Evolutionary conservation across 2,888 invertebrate genomes (phyloP).

Genomic region (Plebejus anna): DNA sequence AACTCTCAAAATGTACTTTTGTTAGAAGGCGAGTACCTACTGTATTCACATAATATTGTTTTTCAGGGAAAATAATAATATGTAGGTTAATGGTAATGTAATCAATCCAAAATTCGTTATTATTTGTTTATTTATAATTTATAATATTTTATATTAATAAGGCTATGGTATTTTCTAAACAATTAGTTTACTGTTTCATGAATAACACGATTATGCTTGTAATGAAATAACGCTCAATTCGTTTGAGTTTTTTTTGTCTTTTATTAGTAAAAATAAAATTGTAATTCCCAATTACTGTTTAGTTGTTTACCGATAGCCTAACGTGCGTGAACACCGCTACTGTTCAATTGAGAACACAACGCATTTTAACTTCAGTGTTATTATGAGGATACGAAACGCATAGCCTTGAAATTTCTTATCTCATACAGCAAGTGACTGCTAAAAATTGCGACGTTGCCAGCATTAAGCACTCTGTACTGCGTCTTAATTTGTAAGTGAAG

Average conservation of each 20-base stretch:
- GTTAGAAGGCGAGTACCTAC: not conserved
- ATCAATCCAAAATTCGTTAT: too few relatives aligned
- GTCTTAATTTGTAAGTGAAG: constrained; percentile 63
- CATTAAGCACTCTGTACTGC: constrained; percentile 63
- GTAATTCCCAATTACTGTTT: not conserved
- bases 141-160: too few relatives aligned
- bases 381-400: constrained; percentile 57
- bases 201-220: too few relatives aligned
- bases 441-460: constrained; percentile 71
- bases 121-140: too few relatives aligned
- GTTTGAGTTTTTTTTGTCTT: too few relatives aligned
- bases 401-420: constrained; percentile 78
- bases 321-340: not conserved
- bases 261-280: too few relatives aligned
- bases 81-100: too few relatives aligned
- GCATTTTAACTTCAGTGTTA: constrained; percentile 55
- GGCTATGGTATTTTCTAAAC: too few relatives aligned
- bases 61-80: too few relatives aligned
- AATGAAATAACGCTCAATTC: too few relatives aligned
- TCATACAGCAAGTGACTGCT: constrained; percentile 58
- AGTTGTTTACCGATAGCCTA: not conserved
- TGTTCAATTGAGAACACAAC: constrained; percentile 28
- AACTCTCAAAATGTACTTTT: not conserved
- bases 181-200: too few relatives aligned
- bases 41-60: not conserved